Evolutionary conservation across 2,113 vertebrate genomes (phyloP).

Genomic region (Grantiella picta): DNA sequence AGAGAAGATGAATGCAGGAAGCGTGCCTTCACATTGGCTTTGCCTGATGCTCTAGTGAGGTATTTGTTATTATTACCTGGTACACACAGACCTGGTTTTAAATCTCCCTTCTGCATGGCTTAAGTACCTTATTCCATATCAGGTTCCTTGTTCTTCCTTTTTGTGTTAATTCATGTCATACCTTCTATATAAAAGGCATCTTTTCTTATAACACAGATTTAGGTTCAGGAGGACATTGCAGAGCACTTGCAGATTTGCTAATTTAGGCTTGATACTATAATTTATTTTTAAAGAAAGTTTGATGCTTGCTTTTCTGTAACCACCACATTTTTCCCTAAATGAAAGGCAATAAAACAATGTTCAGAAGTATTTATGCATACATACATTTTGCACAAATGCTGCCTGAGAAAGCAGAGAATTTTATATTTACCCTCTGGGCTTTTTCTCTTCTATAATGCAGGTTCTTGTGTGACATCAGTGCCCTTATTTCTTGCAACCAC

Average conservation of each 20-base stretch:
- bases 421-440: background rate
- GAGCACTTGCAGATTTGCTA: background rate
- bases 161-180: background rate
- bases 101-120: background rate
- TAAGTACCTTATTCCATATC: background rate
- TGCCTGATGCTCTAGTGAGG: background rate
- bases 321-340: background rate
- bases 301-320: background rate
- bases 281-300: background rate
- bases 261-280: background rate
- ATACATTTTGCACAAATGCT: background rate
- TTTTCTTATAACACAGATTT: background rate
- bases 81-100: background rate
- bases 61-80: background rate
- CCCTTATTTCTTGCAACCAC: background rate
- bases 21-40: background rate
- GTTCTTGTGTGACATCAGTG: background rate
- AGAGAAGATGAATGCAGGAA: background rate
- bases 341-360: background rate
- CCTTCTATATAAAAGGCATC: background rate
- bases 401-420: background rate
- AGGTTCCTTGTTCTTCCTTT: background rate
- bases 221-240: background rate
- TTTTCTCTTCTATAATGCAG: background rate
- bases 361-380: background rate